A percentile compares a stretch with the other conserved stretches of the same genome.
Conservation (phyloP, 2,113 vertebrate species). For the Syrrhaptes paradoxus region DNA sequence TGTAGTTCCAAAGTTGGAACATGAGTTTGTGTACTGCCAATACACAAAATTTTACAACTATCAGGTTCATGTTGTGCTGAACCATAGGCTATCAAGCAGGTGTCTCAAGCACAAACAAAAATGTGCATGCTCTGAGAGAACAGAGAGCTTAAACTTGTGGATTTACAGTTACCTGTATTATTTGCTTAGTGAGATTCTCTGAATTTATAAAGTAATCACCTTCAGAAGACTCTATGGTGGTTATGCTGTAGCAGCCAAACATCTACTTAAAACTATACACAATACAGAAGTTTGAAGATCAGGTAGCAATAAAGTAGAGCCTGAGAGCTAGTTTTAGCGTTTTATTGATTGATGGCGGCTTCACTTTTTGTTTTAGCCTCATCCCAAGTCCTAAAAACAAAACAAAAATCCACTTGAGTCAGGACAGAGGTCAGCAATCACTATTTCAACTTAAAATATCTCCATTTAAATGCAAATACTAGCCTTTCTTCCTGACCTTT, state of each 20-base stretch:
- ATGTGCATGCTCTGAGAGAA: not conserved
- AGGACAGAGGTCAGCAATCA: conserved; percentile 64
- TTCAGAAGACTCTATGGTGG: not conserved
- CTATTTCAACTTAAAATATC: conserved; percentile 76
- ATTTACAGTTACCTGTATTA: not conserved
- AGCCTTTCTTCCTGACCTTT: conserved; percentile 80
- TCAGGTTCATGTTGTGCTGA: not conserved
- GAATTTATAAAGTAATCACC: not conserved
- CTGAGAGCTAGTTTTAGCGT: not conserved
- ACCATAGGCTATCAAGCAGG: not conserved
- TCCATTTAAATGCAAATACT: conserved; percentile 84
- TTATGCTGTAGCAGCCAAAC: not conserved
- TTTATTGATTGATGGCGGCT: conserved; percentile 29
- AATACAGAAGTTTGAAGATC: not conserved
- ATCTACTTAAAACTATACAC: not conserved
- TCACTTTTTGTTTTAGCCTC: not conserved
- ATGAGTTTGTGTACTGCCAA: not conserved
- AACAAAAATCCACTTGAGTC: conserved; percentile 33
- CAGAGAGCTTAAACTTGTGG: not conserved
- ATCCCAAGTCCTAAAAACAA: conserved; percentile 12
- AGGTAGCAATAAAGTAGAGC: not conserved
- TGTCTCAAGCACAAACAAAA: not conserved
- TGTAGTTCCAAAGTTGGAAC: not conserved
- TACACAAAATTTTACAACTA: not conserved
- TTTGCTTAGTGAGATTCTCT: not conserved